Evolutionary conservation across 1,140 invertebrate species (phyloP).

Genomic region (Gryllus bimaculatus): DNA sequence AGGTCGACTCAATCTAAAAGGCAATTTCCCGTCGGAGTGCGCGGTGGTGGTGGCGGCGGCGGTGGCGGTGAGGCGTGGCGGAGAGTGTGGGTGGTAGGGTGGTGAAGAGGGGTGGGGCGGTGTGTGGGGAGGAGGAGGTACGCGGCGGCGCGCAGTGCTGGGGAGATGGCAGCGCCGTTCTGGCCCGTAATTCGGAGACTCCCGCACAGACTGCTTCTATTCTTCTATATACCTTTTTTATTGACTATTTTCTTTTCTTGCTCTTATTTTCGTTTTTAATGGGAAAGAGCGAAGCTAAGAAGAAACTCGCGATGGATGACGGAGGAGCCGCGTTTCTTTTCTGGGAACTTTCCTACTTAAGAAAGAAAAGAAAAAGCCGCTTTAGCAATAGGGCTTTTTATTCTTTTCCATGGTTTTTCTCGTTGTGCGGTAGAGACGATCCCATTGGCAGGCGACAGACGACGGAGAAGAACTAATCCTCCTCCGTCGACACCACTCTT

Average conservation of each 20-base stretch:
- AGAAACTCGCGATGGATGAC: neutral
- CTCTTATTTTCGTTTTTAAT: neutral
- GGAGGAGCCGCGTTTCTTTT: neutral
- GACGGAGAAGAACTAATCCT: too few species aligned
- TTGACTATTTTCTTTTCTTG: neutral
- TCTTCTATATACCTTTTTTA: neutral
- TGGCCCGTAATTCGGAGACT: neutral
- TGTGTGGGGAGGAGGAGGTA: too few species aligned
- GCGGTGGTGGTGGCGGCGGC: too few species aligned
- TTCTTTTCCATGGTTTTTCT: neutral
- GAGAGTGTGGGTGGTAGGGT: too few species aligned
- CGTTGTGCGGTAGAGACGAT: neutral
- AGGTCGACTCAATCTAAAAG: slow-evolving; percentile 4
- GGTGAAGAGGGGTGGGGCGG: too few species aligned
- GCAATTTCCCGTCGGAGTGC: neutral
- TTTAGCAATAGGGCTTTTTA: neutral
- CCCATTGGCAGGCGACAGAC: neutral
- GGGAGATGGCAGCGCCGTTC: neutral
- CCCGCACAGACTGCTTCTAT: neutral
- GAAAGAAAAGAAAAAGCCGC: neutral
- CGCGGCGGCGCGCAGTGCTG: too few species aligned
- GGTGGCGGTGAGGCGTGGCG: too few species aligned
- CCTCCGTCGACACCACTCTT: too few species aligned
- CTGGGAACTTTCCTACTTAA: neutral
- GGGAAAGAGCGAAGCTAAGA: neutral